Evolutionary conservation across 2,888 invertebrate species (phyloP), one percentile per base, ranked within the genome.

Genomic region (Hypomecis punctinalis): DNA sequence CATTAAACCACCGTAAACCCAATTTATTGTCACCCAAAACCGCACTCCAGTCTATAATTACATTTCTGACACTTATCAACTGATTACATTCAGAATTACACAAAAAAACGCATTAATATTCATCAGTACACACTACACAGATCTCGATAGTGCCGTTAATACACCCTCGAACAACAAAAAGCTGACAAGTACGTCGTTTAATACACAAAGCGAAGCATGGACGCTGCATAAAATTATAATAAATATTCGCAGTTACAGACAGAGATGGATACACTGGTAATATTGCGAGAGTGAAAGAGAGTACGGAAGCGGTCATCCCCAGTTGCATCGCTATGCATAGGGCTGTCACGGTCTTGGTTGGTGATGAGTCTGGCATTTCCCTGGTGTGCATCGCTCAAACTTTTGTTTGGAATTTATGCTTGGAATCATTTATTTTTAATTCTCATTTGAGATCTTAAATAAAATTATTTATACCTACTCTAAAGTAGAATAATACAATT

Each of bases 211-310:
- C 79, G 76, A 74, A 82, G 81, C 78, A 78, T 81, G 84, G 88
- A 83, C 87, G 85, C 84, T 84, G 91, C 88, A 92, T 92, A 91
- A 91, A 90, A 92, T 92, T 91, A 92, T 90, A 90, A 92, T 92
- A 92, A 91, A 92, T 90, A 90, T 86, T 81, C 73, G 67, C 69
- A 79, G 83, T 80, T 71, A 67, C 68, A 80, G 84, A 86, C 77
- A 63, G 82, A 75, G 83, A 84, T 47, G 55, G 67, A 36, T 48
- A 47, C 40, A 56, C 5, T 13, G 1, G 11, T 13, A 36, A 9
- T 52, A 33, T 23, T 7, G 11, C 6, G 23, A 45, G 71, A 61
- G 66, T 11, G 74, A 76, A 63, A 64, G 78, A 71, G 83, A 78
- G 36, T 66, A 10, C 48, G 42, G 55, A 63, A 64, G 64, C 73